Percentiles rank a stretch among this genome's conserved stretches.
Conservation (phyloP, 2,797 vertebrate species). For the Chromis chromis region DNA sequence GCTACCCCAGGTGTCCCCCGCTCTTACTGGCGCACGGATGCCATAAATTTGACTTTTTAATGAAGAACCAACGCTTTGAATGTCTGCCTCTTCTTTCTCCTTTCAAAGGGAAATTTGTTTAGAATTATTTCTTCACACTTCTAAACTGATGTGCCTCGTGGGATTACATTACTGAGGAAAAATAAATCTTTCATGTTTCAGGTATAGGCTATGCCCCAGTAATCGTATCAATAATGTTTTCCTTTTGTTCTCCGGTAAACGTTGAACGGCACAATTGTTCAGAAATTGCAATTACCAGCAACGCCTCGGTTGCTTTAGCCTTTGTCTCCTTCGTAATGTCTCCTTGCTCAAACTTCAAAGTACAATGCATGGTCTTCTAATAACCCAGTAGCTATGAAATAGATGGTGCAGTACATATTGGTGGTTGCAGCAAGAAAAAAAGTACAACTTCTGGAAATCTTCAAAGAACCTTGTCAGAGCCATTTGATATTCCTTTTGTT, state of each 20-base stretch:
- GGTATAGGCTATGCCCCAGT: conserved; percentile 78
- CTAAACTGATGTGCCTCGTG: conserved; percentile 83
- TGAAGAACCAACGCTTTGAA: conserved; percentile 82
- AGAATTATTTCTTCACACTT: conserved; percentile 81
- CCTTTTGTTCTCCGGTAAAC: conserved; percentile 83
- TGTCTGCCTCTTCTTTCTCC: conserved; percentile 69
- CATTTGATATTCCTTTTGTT: conserved; percentile 73
- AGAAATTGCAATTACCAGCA: conserved; percentile 82
- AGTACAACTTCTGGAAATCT: conserved; percentile 75
- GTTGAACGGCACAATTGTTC: conserved; percentile 77
- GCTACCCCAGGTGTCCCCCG: conserved; percentile 81
- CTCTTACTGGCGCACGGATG: conserved; percentile 65
- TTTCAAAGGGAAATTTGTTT: conserved; percentile 83
- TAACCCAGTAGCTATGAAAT: conserved; percentile 74
- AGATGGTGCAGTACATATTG: conserved; percentile 59
- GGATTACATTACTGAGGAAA: conserved; percentile 81
- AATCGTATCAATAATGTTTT: conserved; percentile 84
- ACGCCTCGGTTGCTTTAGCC: conserved; percentile 68
- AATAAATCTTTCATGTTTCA: conserved; percentile 84
- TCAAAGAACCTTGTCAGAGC: conserved; percentile 70
- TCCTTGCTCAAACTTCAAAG: conserved; percentile 78
- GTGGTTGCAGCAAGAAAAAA: conserved; percentile 51
- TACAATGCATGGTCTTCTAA: conserved; percentile 61
- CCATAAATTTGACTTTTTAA: conserved; percentile 86
- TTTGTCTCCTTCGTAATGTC: conserved; percentile 74